Percentiles rank a stretch among this genome's conserved stretches.
These are phyloP conservation scores for Plagiodera versicolora DNA, from an alignment of 2,888 invertebrate species.

Conservation along the genomic window DNA sequence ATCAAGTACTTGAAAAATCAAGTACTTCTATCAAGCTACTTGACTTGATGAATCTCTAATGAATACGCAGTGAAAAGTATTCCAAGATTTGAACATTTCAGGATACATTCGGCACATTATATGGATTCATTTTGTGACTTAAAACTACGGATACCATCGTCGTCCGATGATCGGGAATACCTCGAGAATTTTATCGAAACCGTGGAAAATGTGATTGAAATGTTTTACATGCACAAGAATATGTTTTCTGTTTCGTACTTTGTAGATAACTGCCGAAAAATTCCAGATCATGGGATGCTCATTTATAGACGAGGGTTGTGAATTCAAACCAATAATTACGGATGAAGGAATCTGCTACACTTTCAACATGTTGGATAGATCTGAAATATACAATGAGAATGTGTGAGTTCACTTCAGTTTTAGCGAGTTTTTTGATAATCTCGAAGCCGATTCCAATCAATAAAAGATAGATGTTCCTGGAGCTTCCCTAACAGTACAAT, in stretches of 20 bases:
- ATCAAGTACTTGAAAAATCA: too few species aligned
- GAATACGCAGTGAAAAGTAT: too few species aligned
- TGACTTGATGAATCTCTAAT: too few species aligned
- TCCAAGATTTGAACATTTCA: too few species aligned
- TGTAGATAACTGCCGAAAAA: neutral
- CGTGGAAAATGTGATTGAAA: neutral
- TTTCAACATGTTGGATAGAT: constrained; percentile 65
- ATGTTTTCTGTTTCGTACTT: neutral
- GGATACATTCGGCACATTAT: neutral
- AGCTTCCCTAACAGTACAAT: too few species aligned
- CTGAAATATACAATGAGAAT: constrained; percentile 60
- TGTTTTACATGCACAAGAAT: too few species aligned
- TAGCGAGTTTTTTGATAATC: too few species aligned
- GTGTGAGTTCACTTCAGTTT: constrained; percentile 58
- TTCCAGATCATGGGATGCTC: neutral
- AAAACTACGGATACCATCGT: neutral
- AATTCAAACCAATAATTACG: constrained; percentile 58
- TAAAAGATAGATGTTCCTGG: too few species aligned
- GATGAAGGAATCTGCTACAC: constrained; percentile 73
- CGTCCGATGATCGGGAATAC: too few species aligned
- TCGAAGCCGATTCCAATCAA: too few species aligned
- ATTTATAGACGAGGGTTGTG: constrained; percentile 22
- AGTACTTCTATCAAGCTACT: too few species aligned
- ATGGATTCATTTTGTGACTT: neutral
- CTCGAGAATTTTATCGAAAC: neutral